These are phyloP conservation scores for Trachelus troglodyta DNA, from an alignment of 2,888 invertebrate genomes.

Conservation along the genomic window DNA sequence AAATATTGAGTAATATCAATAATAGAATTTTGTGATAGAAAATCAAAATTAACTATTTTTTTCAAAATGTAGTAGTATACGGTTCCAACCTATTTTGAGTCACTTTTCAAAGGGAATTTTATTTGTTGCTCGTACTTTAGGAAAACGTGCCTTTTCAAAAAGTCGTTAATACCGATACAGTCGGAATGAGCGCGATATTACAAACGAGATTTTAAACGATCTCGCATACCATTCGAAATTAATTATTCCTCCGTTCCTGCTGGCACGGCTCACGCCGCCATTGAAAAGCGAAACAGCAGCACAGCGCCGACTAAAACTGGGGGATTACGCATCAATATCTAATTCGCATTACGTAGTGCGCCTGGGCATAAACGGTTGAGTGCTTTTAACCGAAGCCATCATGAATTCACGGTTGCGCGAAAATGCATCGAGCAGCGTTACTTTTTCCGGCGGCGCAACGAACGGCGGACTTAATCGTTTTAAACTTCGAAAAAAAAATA, in stretches of 20 bases:
- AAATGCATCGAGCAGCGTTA: background rate
- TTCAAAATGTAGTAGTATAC: background rate
- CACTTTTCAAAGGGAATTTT: background rate
- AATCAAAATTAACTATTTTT: too few species aligned
- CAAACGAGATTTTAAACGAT: slow-evolving; percentile 36
- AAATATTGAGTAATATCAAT: too few species aligned
- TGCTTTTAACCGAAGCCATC: slow-evolving; percentile 31
- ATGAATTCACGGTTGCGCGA: slow-evolving; percentile 30
- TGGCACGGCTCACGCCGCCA: background rate
- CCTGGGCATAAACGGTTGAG: slow-evolving; percentile 10
- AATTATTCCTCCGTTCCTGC: slow-evolving; percentile 18
- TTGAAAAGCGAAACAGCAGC: background rate
- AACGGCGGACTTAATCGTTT: background rate
- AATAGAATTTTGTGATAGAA: too few species aligned
- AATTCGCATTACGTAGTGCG: slow-evolving; percentile 12
- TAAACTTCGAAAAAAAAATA: background rate
- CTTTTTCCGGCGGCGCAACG: background rate
- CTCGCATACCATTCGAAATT: slow-evolving; percentile 18
- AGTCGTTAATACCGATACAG: slow-evolving; percentile 30
- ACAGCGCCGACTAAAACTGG: slow-evolving; percentile 6
- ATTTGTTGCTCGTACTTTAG: background rate
- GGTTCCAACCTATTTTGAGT: background rate
- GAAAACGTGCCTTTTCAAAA: slow-evolving; percentile 26
- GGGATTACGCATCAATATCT: slow-evolving; percentile 32
- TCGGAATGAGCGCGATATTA: slow-evolving; percentile 15